Base-by-base conservation (phyloP, 2,113 vertebrate genomes). In the Paramisgurnus dabryanus region DNA sequence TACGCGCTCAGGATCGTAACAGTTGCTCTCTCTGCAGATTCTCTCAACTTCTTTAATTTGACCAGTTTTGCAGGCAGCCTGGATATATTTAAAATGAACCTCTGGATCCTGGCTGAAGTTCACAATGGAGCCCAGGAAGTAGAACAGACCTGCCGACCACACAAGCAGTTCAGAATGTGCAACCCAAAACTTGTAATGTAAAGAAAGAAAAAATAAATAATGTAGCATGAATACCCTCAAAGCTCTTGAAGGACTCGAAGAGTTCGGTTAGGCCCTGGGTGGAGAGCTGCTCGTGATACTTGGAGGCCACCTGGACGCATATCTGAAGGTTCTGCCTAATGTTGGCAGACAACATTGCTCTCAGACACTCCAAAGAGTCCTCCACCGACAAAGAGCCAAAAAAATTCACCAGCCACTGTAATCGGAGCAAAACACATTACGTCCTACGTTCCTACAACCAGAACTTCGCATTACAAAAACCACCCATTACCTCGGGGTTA, bases 91-190 rank as follows among this genome's bases (percentile, higher is more conserved):
- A 92, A 99, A 99, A 89, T 99, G 97, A 47, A 99, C 98, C 84
- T 99, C 98, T 86, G 98, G 96, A 87, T 99, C 98, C 91, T 99
- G 98, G 89, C 98, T 99, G 88, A 99, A 99, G 94, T 99, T 99
- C 79, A 99, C 98, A 88, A 99, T 99, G 45, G 98, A 99, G 72
- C 98, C 98, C 94, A 99, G 89, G 90, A 99, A 99, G 90, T 99
- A 99, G 89, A 99, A 99, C 47, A 99, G 91, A 87, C 98, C 98
- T 99, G 27, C 18, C 82, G 49, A 22, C 17, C 39, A 53, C 13
- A 69, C 15, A 39, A 40, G 13, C 55, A 74, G 47, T 34, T 34
- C 27, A 34, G 27, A 34, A 1, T 34, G 27, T 34, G 27, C 27
- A 34, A 34, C 27, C 27, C 27, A 34, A 34, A 34, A 34, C 27